phyloP scores from a whole-genome alignment of 2,113 vertebrate genomes.

The Tympanuchus pallidicinctus region DNA sequence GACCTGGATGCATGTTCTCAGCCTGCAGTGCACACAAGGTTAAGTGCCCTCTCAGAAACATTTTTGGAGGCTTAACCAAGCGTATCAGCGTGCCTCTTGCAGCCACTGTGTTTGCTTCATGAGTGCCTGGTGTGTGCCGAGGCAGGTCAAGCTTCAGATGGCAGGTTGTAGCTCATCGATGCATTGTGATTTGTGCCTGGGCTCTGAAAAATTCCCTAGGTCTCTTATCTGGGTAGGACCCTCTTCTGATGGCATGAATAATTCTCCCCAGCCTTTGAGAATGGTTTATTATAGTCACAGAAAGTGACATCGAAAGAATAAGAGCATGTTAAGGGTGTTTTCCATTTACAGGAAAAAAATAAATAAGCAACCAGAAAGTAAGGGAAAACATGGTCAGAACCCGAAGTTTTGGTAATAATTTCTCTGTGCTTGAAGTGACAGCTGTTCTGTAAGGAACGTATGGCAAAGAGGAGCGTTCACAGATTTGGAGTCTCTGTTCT shows the following conservation, averaged over 20 bases:
- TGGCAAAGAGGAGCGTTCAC: accelerated
- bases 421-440: background rate
- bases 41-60: background rate
- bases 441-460: background rate
- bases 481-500: background rate
- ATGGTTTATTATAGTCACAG: background rate
- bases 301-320: background rate
- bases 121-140: accelerated
- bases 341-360: no score
- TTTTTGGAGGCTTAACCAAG: background rate
- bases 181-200: background rate
- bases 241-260: background rate
- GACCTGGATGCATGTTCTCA: background rate
- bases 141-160: background rate
- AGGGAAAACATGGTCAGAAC: background rate
- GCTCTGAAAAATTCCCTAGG: background rate
- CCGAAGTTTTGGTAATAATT: background rate
- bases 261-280: background rate
- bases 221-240: background rate
- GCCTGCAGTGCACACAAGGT: background rate
- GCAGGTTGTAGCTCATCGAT: background rate
- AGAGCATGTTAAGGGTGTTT: background rate
- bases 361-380: background rate
- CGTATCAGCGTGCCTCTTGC: background rate
- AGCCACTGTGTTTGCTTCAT: background rate